Evolutionary conservation across 30 jellyfish, hydroid and myxozoan species (phyloP).

Genomic region (Aurelia sp.): DNA sequence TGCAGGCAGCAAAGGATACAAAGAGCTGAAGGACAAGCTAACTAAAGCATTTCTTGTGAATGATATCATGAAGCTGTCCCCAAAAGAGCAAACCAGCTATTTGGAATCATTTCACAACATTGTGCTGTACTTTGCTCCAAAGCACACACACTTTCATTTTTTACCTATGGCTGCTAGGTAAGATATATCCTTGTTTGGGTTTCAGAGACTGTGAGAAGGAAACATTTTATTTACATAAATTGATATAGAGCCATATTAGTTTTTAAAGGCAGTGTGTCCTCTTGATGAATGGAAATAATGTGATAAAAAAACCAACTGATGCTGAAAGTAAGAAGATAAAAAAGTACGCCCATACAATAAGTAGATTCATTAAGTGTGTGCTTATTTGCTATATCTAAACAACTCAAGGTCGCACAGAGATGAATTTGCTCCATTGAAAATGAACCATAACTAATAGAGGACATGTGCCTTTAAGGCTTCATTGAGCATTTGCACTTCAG

Average conservation of each 20-base stretch:
- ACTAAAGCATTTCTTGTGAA: slow-evolving; percentile 16
- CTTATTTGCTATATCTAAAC: too few relatives aligned
- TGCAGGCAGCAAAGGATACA: slow-evolving; percentile 31
- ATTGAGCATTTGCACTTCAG: too few relatives aligned
- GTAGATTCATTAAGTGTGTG: too few relatives aligned
- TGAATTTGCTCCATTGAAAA: too few relatives aligned
- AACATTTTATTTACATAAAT: not conserved
- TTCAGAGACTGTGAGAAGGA: not conserved
- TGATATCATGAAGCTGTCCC: slow-evolving; percentile 23
- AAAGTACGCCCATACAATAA: too few relatives aligned
- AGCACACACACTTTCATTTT: slow-evolving; percentile 31
- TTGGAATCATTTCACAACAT: slow-evolving; percentile 34
- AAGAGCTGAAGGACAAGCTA: slow-evolving; percentile 19
- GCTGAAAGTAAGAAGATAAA: too few relatives aligned
- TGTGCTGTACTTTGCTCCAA: slow-evolving; percentile 36
- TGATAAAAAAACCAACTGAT: too few relatives aligned
- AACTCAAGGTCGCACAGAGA: too few relatives aligned
- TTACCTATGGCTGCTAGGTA: slow-evolving; percentile 23
- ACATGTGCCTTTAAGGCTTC: too few relatives aligned
- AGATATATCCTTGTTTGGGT: not conserved
- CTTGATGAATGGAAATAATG: too few relatives aligned
- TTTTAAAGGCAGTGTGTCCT: not conserved
- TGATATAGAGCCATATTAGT: not conserved
- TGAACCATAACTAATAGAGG: too few relatives aligned
- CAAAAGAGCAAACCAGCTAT: slow-evolving; percentile 28